Evolutionary conservation across 2,888 invertebrate genomes (phyloP).

Genomic region (Brachyptera risi): DNA sequence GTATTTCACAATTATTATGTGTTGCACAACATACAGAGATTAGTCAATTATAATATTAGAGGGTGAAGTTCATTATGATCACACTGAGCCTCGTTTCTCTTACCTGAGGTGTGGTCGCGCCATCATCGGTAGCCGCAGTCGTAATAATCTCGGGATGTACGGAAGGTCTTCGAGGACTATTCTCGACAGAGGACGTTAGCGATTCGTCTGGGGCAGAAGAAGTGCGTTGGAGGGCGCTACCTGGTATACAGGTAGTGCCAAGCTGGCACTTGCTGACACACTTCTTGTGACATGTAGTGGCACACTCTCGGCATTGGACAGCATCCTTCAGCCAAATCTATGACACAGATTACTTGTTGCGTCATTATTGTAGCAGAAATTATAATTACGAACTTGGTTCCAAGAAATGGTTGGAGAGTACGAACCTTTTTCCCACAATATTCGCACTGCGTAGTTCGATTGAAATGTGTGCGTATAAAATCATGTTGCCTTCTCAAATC

Average conservation of each 20-base stretch:
- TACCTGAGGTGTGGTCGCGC: constrained; percentile 23
- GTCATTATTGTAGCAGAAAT: too few relatives aligned
- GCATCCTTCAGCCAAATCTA: constrained; percentile 97
- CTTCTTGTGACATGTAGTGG: constrained; percentile 92
- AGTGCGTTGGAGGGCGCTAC: constrained; percentile 35
- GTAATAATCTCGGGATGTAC: constrained; percentile 39
- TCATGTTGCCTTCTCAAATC: constrained; percentile 53
- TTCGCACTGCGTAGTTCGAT: constrained; percentile 84
- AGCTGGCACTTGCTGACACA: constrained; percentile 84
- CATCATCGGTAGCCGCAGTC: constrained; percentile 36
- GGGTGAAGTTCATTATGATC: too few relatives aligned
- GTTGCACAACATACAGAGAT: too few relatives aligned
- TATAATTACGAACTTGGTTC: too few relatives aligned
- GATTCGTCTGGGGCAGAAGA: constrained; percentile 30
- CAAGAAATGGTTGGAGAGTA: too few relatives aligned
- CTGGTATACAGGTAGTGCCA: constrained; percentile 58
- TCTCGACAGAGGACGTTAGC: constrained; percentile 32
- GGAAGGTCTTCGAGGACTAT: constrained; percentile 33
- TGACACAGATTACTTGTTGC: too few relatives aligned
- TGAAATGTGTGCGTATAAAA: constrained; percentile 84
- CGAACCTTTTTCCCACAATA: constrained; percentile 88
- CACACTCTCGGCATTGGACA: constrained; percentile 84
- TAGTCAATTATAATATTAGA: too few relatives aligned
- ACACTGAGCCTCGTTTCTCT: too few relatives aligned
- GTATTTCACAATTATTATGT: too few relatives aligned